These are phyloP conservation scores for Tamandua tetradactyla DNA, from an alignment of 2,797 vertebrate species.

Conservation along the genomic window DNA sequence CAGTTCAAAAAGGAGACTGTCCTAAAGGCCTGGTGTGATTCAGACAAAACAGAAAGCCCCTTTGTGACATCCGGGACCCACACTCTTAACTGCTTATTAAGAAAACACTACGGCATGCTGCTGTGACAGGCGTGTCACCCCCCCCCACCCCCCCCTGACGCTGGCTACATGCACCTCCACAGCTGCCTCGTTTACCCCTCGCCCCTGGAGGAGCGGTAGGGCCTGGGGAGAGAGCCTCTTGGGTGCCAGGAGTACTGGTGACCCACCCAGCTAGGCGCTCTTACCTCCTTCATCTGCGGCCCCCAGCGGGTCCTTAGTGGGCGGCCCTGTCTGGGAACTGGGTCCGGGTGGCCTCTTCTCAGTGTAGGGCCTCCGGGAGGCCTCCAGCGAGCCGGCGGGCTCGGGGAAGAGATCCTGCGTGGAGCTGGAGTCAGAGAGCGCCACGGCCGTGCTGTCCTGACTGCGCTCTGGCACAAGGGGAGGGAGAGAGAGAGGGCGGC, in stretches of 20 bases:
- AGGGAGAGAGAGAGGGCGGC: conserved; percentile 66
- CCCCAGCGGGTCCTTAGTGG: conserved; percentile 88
- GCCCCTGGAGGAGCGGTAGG: no score
- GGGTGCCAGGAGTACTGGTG: not conserved
- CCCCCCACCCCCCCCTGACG: no score
- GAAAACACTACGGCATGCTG: no score
- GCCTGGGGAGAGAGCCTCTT: no score
- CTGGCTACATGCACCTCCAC: no score
- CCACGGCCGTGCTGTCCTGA: conserved; percentile 95
- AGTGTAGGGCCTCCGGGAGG: conserved; percentile 89
- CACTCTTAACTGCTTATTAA: no score
- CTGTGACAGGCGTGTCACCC: no score
- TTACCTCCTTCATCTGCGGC: conserved; percentile 91
- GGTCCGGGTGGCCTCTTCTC: conserved; percentile 86
- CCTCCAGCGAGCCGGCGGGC: conserved; percentile 93
- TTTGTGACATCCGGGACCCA: no score
- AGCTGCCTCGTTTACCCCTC: no score
- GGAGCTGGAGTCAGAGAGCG: conserved; percentile 98
- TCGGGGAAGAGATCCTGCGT: conserved; percentile 97
- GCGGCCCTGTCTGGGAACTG: conserved; percentile 84
- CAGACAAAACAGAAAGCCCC: no score
- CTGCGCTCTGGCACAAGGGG: conserved; percentile 92
- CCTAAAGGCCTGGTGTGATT: no score
- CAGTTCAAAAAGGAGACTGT: no score
- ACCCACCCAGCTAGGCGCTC: not conserved